These are phyloP conservation scores for Adela reaumurella DNA, from an alignment of 2,888 invertebrate species.

Conservation along the genomic window DNA sequence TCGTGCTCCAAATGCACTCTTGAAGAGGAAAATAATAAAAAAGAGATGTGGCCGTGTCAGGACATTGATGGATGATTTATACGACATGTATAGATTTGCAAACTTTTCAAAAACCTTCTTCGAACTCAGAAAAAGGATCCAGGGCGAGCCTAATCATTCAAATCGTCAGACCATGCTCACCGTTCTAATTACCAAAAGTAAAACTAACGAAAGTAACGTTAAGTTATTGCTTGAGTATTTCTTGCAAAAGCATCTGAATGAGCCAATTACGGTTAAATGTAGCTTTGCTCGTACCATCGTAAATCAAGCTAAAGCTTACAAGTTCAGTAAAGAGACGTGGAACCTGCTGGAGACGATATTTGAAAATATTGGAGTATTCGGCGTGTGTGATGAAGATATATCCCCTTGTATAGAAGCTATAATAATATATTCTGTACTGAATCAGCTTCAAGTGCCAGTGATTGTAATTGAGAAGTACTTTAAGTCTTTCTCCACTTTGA, in stretches of 20 bases:
- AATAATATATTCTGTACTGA: not conserved
- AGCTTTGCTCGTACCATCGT: not conserved
- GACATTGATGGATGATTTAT: not conserved
- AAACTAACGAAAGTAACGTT: not conserved
- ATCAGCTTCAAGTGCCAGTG: not conserved
- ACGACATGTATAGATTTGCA: not conserved
- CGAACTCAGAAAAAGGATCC: not conserved
- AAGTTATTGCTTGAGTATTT: not conserved
- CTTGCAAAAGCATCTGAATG: not conserved
- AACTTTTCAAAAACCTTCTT: not conserved
- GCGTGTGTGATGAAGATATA: not conserved
- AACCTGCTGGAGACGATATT: not conserved
- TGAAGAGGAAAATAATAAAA: not conserved
- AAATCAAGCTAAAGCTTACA: not conserved
- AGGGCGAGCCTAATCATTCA: not conserved
- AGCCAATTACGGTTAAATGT: not conserved
- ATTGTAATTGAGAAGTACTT: not conserved
- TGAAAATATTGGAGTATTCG: not conserved
- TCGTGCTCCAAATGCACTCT: no score
- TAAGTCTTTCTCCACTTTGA: not conserved
- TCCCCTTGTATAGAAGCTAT: not conserved
- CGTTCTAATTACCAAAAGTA: not conserved
- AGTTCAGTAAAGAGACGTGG: not conserved
- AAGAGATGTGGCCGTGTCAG: not conserved
- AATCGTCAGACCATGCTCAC: not conserved